phyloP scores from a whole-genome alignment of 1,140 invertebrate species.

The Rhagoletis zephyria region DNA sequence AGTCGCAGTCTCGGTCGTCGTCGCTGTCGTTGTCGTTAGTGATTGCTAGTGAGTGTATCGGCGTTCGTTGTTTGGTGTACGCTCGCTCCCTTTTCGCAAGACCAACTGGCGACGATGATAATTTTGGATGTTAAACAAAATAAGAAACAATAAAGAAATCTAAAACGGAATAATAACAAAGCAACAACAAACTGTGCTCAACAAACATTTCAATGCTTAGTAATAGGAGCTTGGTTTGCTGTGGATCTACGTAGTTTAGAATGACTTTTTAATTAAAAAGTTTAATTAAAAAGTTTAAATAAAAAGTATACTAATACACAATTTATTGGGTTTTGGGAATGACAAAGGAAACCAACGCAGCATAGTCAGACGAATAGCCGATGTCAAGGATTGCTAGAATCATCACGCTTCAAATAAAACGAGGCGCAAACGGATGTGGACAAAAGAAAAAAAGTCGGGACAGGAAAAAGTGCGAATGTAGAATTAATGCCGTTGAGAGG shows the following conservation, averaged over 20 bases:
- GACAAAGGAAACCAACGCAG: too few relatives aligned
- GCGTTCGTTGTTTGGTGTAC: neutral
- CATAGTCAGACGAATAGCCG: neutral
- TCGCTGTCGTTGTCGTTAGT: neutral
- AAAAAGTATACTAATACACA: neutral
- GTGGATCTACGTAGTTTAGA: neutral
- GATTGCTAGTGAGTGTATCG: neutral
- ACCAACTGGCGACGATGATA: neutral
- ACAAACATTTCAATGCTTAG: neutral
- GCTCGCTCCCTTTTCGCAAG: neutral
- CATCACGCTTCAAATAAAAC: neutral
- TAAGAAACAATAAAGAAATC: neutral
- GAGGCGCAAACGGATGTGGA: neutral
- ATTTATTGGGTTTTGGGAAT: neutral
- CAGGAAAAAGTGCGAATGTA: neutral
- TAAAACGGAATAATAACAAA: neutral
- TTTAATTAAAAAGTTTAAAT: neutral
- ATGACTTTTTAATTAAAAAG: neutral
- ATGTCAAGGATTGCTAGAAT: neutral
- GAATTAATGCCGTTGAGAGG: neutral
- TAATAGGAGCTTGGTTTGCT: neutral
- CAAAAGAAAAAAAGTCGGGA: neutral
- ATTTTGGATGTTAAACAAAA: neutral
- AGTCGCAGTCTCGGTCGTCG: neutral
- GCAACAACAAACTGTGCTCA: neutral